Base-by-base conservation (phyloP, 2,888 invertebrate species). In the Drosophila ochracea region DNA sequence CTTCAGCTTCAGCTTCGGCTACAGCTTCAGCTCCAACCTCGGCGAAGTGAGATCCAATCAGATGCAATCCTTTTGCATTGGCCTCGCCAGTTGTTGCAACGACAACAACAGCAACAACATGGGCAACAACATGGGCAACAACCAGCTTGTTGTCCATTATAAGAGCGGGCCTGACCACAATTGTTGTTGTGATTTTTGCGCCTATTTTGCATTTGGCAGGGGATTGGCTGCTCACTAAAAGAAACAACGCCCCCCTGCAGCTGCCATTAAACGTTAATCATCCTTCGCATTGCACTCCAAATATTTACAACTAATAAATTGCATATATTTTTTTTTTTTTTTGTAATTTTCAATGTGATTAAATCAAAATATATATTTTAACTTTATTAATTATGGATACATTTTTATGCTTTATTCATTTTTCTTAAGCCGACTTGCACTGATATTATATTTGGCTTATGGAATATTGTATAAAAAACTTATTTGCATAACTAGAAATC, bases 241-340 rank as follows among this genome's bases (percentile, higher is more conserved):
- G 5, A 55, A 55, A 86, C 61, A 78, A 86, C 84, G 90, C 90
- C 90, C 71, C 83, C 80, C 82, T 75, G 73, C 83, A 88, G 85
- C 89, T 90, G 85, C 83, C 89, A 85, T 85, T 90, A 85, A 78
- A 82, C 86, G 90, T 76, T 87, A 84, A 87, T 82, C 84, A 77
- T 70, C 66, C 58, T 61, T 43, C 41, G 55, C 84, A 73, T 68
- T 78, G 63, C 63, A 60, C 65, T 75, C 55, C 55, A 73, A 67
- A 71, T 70, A 68, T 39, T 61, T 57, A 57, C 43, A 68, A 71
- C 81, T 67, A 76, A 68, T 81, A 72, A 76, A 61, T 72, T 80
- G 52, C 58, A 58, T 68, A 67, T 37, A 62, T 61, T 47, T 62
- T 41, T 16, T 25, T 25, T 25, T 28, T 13, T 52, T 50, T 50